These are phyloP conservation scores for Clytia hemisphaerica DNA, from an alignment of 30 jellyfish, hydroid and myxozoan genomes.

Conservation along the genomic window DNA sequence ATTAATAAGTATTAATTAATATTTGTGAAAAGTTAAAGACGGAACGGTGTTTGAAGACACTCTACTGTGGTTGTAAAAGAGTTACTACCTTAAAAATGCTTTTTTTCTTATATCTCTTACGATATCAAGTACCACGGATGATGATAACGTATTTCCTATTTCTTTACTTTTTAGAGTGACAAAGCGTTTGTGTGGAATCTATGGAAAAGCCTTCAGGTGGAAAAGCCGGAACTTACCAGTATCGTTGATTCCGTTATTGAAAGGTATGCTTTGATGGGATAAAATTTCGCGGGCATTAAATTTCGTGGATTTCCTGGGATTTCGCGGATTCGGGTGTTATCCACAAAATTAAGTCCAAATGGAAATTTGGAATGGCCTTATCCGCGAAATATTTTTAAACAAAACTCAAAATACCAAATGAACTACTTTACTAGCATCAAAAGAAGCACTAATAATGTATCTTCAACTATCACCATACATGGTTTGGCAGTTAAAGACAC, in stretches of 20 bases:
- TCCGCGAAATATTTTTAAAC: too few relatives aligned
- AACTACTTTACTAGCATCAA: too few relatives aligned
- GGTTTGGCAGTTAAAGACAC: too few relatives aligned
- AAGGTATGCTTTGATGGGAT: too few relatives aligned
- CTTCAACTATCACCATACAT: too few relatives aligned
- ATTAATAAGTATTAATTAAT: not conserved
- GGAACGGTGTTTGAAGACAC: not conserved
- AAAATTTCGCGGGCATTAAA: too few relatives aligned
- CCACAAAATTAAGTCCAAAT: too few relatives aligned
- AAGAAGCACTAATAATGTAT: too few relatives aligned
- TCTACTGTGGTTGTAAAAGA: not conserved
- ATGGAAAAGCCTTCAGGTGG: constrained; percentile 90
- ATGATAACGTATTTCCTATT: not conserved
- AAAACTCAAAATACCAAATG: too few relatives aligned
- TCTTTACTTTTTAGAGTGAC: constrained; percentile 61
- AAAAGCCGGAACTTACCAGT: constrained; percentile 77
- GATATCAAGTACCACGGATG: not conserved
- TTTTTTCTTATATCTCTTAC: not conserved
- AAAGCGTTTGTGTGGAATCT: constrained; percentile 94
- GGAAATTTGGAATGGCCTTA: too few relatives aligned
- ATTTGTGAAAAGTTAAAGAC: not conserved
- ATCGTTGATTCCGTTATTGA: constrained; percentile 67
- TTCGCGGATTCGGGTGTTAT: too few relatives aligned
- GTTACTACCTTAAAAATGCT: not conserved
- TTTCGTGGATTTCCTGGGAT: too few relatives aligned